Conservation (phyloP, 2,888 invertebrate genomes). For the Prionchulus punctatus region DNA sequence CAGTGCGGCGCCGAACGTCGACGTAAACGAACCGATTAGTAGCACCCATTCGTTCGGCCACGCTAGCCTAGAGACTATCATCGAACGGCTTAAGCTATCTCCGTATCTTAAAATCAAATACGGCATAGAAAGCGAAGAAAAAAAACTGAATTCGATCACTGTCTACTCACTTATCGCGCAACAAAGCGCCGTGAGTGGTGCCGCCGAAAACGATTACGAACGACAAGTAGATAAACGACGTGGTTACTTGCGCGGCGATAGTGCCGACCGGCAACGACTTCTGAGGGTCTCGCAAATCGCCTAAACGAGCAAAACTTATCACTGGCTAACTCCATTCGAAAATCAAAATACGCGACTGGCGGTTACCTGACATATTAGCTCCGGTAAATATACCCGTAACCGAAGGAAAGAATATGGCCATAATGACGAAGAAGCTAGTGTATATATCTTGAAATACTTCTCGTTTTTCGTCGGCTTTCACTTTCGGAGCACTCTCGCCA, state of each 20-base stretch:
- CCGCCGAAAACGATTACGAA: slow-evolving; percentile 68
- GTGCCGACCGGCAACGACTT: slow-evolving; percentile 96
- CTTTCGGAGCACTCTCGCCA: slow-evolving; percentile 22
- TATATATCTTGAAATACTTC: slow-evolving; percentile 68
- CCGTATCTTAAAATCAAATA: slow-evolving; percentile 60
- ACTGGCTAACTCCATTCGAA: not conserved
- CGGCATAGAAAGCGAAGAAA: too few relatives aligned
- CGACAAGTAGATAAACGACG: slow-evolving; percentile 75
- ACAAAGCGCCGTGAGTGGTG: slow-evolving; percentile 74
- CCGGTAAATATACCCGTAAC: slow-evolving; percentile 99
- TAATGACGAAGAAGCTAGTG: slow-evolving; percentile 81
- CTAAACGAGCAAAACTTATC: slow-evolving; percentile 42
- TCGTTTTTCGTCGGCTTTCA: slow-evolving; percentile 17
- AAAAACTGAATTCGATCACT: not conserved
- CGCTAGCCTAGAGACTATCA: slow-evolving; percentile 89
- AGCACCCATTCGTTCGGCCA: slow-evolving; percentile 99
- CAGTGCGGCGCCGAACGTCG: slow-evolving; percentile 90
- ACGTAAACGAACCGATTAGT: slow-evolving; percentile 85
- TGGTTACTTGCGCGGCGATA: slow-evolving; percentile 85
- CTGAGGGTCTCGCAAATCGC: slow-evolving; percentile 93
- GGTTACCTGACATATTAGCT: slow-evolving; percentile 68
- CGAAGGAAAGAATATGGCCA: slow-evolving; percentile 99
- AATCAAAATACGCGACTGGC: not conserved
- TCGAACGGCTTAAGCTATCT: slow-evolving; percentile 67
- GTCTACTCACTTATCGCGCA: slow-evolving; percentile 73